Base-by-base conservation (phyloP, 2,113 vertebrate genomes). In the Nothocercus nigrocapillus region DNA sequence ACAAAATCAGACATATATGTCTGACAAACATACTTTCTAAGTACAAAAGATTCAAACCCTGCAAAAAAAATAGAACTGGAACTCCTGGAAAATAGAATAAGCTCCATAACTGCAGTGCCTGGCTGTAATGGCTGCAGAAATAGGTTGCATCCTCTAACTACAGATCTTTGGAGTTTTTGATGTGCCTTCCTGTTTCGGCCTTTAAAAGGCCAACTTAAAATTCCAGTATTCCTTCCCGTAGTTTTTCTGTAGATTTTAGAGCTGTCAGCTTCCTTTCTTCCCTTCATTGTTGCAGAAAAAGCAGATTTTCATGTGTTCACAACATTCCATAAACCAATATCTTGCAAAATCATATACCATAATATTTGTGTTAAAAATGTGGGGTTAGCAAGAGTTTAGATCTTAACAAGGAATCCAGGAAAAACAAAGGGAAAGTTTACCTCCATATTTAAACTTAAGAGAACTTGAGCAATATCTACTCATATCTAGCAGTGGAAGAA, bases 41-140 rank as follows among this genome's bases (percentile, higher is more conserved):
- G 86, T 82, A 73, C 68, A 94, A 88, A 94, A 96, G 86, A 95
- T 72, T 95, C 73, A 92, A 97, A 76, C 76, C 59, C 77, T 32
- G 75, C 53, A 42, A 83, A 58, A 54, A 54, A 58, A 58, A 58
- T 32, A 58, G 54, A 58, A 32, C 32, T 32, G 30, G 30, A 58
- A 32, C 30, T 18, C 30, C 32, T 32, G 30, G 54, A 58, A 58
- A 91, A 90, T 66, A 96, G 74, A 70, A 93, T 73, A 80, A 88
- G 53, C 38, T 97, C 89, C 93, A 88, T 58, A 95, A 96, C 85
- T 85, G 94, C 69, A 67, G 83, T 62, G 84, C 70, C 87, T 78
- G 74, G 90, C 81, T 30, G 2, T 66, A 68, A 74, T 81, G 69
- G 32, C 94, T 95, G 62, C 8, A 94, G 94, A 97, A 95, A 93